Conservation (phyloP, 1,140 invertebrate genomes). For the Meloidogyne exigua region DNA sequence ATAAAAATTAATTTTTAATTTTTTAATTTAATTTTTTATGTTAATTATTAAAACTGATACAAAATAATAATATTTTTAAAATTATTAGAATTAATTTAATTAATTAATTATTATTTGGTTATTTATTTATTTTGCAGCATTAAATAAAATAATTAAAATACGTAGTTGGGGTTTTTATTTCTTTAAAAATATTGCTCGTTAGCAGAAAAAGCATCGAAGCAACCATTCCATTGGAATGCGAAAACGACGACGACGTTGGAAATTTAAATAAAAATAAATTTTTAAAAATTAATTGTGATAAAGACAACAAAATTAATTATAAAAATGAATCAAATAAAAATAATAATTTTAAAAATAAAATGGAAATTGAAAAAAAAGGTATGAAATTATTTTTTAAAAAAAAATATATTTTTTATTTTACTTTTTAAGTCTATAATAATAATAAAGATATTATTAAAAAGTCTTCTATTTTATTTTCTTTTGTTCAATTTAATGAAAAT, state of each 20-base stretch:
- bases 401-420: too few relatives aligned
- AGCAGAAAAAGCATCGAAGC: neutral
- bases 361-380: neutral
- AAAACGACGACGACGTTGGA: neutral
- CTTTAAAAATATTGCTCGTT: conserved; percentile 2
- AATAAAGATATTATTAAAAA: too few relatives aligned
- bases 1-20: neutral
- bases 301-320: neutral
- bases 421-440: too few relatives aligned
- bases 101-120: neutral
- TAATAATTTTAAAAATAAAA: neutral
- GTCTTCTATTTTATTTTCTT: too few relatives aligned
- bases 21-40: neutral
- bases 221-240: neutral
- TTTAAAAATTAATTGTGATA: neutral
- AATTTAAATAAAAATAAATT: neutral
- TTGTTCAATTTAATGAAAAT: neutral
- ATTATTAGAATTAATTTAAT: neutral
- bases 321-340: neutral
- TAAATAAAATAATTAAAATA: neutral
- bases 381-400: neutral
- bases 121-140: neutral
- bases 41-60: neutral
- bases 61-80: neutral
- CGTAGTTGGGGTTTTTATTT: neutral